Percentiles rank a stretch among this genome's conserved stretches.
Evolutionary conservation across 2,113 vertebrate genomes (phyloP).

Genomic region (Phaethon lepturus): DNA sequence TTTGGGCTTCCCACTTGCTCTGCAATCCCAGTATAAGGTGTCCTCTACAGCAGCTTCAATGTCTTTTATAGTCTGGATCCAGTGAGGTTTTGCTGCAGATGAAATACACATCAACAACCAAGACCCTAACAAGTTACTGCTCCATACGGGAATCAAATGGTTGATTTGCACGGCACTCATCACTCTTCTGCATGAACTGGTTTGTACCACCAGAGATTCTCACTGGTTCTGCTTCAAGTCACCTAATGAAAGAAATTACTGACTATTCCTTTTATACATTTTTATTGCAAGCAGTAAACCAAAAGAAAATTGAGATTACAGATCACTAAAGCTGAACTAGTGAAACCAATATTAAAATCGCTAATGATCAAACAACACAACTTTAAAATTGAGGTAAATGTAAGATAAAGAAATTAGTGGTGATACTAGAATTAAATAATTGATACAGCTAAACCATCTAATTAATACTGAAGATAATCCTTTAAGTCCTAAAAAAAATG

Average conservation of each 20-base stretch:
- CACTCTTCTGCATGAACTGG: neutral
- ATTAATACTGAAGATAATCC: constrained; percentile 4
- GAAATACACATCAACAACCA: neutral
- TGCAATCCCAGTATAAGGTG: constrained; percentile 90
- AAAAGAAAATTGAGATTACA: neutral
- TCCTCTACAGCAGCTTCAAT: constrained; percentile 86
- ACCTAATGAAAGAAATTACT: neutral
- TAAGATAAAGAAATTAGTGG: neutral
- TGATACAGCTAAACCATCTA: neutral
- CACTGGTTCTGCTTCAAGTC: neutral
- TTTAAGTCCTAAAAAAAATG: neutral
- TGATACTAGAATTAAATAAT: neutral
- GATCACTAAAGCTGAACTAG: neutral
- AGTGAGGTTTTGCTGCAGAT: constrained; percentile 90
- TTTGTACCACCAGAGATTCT: neutral
- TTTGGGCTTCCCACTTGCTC: constrained; percentile 91
- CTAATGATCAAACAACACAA: neutral
- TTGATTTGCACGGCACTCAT: neutral
- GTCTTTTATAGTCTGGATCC: constrained; percentile 87
- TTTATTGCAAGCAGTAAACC: neutral
- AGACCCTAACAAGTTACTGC: neutral
- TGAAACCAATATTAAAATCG: neutral
- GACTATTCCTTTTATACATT: neutral
- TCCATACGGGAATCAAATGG: neutral
- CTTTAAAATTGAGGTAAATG: neutral